Evolutionary conservation across 2,113 vertebrate species (phyloP).

Genomic region (Pipra filicauda): DNA sequence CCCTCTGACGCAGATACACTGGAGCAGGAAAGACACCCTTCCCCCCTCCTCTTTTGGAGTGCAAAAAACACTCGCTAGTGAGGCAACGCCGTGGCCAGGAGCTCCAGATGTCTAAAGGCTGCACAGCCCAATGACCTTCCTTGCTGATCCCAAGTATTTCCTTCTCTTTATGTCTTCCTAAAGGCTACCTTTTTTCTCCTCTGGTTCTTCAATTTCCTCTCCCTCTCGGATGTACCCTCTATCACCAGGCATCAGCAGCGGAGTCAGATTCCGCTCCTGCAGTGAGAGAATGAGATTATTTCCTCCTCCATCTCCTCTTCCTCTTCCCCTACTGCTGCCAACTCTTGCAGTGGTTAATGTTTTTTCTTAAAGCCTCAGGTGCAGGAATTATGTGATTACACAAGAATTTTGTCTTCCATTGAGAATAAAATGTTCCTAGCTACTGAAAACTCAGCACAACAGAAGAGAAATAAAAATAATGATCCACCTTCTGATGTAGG

Average conservation of each 20-base stretch:
- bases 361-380: constrained; percentile 45
- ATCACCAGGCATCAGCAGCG: not conserved
- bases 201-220: constrained; percentile 44
- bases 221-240: not conserved
- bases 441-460: not conserved
- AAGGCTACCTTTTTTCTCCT: not conserved
- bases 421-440: not conserved
- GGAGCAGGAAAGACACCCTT: constrained; percentile 21
- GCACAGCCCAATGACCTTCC: not conserved
- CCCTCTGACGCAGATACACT: not conserved
- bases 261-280: not conserved
- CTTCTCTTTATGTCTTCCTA: constrained; percentile 42
- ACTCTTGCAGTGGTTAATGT: not conserved
- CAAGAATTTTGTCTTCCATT: not conserved
- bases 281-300: constrained; percentile 58
- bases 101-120: not conserved
- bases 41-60: not conserved
- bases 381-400: not conserved
- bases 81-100: not conserved
- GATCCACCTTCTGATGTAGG: not conserved
- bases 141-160: constrained; percentile 35
- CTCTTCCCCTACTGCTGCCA: constrained; percentile 45
- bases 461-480: not conserved
- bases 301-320: constrained; percentile 57
- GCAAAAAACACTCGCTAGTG: not conserved